A percentile compares a stretch with the other conserved stretches of the same genome.
phyloP scores from a whole-genome alignment of 2,113 vertebrate species.

The Calyptommatus sinebrachiatus region DNA sequence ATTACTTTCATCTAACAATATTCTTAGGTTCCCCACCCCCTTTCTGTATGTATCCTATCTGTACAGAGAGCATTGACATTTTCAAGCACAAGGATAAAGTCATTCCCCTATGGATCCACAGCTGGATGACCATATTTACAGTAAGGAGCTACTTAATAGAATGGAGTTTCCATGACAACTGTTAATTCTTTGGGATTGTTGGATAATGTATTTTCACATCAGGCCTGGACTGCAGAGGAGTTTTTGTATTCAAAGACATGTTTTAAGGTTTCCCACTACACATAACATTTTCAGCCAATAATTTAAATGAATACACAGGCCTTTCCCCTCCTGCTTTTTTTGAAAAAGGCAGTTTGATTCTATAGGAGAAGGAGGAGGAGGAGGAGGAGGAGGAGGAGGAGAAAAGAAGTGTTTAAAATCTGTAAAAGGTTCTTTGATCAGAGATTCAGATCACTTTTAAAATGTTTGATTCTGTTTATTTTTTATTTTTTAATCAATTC shows the following conservation, averaged over 20 bases:
- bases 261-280: constrained; percentile 45
- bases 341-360: constrained; percentile 31
- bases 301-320: constrained; percentile 62
- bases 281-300: constrained; percentile 54
- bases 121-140: constrained; percentile 69
- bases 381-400: background rate
- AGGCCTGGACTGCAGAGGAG: constrained; percentile 51
- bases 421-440: background rate
- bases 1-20: constrained; percentile 39
- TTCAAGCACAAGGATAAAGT: constrained; percentile 39
- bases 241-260: constrained; percentile 50
- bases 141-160: constrained; percentile 61
- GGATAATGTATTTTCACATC: constrained; percentile 55
- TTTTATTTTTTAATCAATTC: background rate
- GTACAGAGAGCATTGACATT: constrained; percentile 43
- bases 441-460: background rate
- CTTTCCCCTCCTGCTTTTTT: too few relatives aligned
- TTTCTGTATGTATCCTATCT: constrained; percentile 10
- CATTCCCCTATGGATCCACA: constrained; percentile 50
- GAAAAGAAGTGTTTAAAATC: constrained; percentile 17
- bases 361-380: background rate
- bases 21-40: constrained; percentile 4
- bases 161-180: constrained; percentile 75
- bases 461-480: background rate
- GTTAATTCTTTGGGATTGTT: constrained; percentile 48